Base-by-base conservation (phyloP, 2,113 vertebrate genomes). In the Gadus macrocephalus region DNA sequence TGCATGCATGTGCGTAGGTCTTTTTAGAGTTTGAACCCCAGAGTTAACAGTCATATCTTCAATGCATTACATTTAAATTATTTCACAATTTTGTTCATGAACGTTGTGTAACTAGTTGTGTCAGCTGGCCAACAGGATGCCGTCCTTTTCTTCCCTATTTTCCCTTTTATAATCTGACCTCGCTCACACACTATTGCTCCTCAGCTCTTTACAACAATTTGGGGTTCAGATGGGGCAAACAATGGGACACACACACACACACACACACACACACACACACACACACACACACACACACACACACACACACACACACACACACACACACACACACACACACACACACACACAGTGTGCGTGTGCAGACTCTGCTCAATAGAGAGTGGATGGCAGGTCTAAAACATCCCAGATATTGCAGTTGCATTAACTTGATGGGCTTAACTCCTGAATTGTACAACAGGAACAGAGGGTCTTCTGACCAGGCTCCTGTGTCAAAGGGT, bases 91-190 rank as follows among this genome's bases (percentile, higher is more conserved):
- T 80, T 70, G 71, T 25, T 63, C 31, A 25, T 68, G 73, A 76
- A 82, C 87, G 82, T 89, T 87, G 74, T 83, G 86, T 73, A 87
- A 82, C 83, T 81, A 83, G 55, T 58, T 58, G 55, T 58, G 55
- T 14, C 17, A 58, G n/a, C 12, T 79, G 70, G 73, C 19, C 9
- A 75, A 85, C 86, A 85, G 78, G 76, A 85, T 83, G 81, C 74
- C 74, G 81, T 72, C 75, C 62, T 83, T 72, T 85, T 87, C 11
- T 62, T 76, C 71, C 38, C 66, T 69, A 78, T 83, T 81, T 76
- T 78, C 71, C 59, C 73, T 76, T 87, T 89, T 89, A 71, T 60
- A 7, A 49, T 9, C 42, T 14, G 42, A 49, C 42, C 42, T 61
- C 12, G 8, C 38, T 8, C 38, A 42, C 11, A 42, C 38, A 8